phyloP scores from a whole-genome alignment of 2,888 invertebrate genomes.

The Villa cingulata region DNA sequence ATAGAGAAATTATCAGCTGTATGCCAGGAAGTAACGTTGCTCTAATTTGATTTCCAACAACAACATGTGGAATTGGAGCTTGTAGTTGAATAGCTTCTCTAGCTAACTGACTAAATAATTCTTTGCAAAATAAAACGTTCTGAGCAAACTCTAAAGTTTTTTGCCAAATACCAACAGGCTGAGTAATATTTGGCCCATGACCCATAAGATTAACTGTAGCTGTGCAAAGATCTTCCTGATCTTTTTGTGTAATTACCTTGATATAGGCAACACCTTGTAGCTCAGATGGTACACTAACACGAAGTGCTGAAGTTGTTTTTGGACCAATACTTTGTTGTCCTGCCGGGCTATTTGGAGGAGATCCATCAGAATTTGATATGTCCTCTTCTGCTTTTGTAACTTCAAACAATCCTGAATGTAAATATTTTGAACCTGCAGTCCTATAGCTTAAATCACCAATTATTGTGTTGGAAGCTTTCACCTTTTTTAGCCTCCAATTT shows the following conservation, averaged over 20 bases:
- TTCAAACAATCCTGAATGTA: slow-evolving; percentile 89
- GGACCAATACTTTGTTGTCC: slow-evolving; percentile 39
- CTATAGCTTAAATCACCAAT: slow-evolving; percentile 92
- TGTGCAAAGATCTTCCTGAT: slow-evolving; percentile 80
- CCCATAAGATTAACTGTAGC: slow-evolving; percentile 68
- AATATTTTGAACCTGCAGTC: slow-evolving; percentile 88
- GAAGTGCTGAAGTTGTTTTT: slow-evolving; percentile 58
- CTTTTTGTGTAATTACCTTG: slow-evolving; percentile 89
- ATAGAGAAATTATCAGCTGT: slow-evolving; percentile 79
- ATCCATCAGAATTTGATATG: slow-evolving; percentile 34
- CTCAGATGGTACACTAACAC: slow-evolving; percentile 87
- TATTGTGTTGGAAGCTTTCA: slow-evolving; percentile 88
- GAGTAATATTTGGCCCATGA: slow-evolving; percentile 55
- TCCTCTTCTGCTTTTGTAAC: slow-evolving; percentile 75
- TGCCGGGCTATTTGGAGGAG: slow-evolving; percentile 34
- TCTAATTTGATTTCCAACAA: slow-evolving; percentile 93
- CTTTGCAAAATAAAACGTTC: slow-evolving; percentile 93
- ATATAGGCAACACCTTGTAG: slow-evolving; percentile 93
- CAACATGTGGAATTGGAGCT: slow-evolving; percentile 89
- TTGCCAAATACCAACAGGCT: slow-evolving; percentile 69
- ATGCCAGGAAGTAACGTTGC: slow-evolving; percentile 89
- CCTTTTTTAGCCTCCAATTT: slow-evolving; percentile 93
- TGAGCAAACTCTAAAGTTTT: slow-evolving; percentile 93
- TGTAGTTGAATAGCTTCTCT: slow-evolving; percentile 89
- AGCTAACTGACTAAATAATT: slow-evolving; percentile 84